Base-by-base conservation (phyloP, 2,797 vertebrate species). In the Urosaurus nigricauda region DNA sequence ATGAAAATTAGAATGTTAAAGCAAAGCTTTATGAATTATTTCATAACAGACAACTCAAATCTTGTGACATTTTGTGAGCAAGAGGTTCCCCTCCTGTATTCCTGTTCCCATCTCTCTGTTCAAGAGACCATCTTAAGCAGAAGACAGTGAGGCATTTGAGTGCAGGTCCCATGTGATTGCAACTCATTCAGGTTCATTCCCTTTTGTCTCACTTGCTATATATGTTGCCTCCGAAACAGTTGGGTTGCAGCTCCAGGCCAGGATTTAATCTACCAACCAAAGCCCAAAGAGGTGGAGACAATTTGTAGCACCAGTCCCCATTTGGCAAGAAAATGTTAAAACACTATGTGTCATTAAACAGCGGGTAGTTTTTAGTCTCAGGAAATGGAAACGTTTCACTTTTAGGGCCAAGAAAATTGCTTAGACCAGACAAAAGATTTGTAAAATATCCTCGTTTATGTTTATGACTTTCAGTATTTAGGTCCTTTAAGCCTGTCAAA, bases 1-100 rank as follows among this genome's bases (percentile, higher is more conserved):
- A 90, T 14, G 82, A 65, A 19, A 92, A 89, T 78, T 74, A 80
- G 85, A 93, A 92, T 83, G 93, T 93, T 94, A 93, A 94, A 94
- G 84, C 0, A 0, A 91, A 93, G 92, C 85, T 93, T 68, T 95
- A 94, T 94, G 90, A 95, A 95, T 95, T 94, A 93, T 94, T 96
- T 93, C 90, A 90, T 94, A 91, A 75, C 89, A 94, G 90, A 93
- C 93, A 92, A 86, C 92, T 88, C 93, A 92, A 90, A 93, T 92
- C 88, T 90, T 90, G 88, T 90, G 91, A 79, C 19, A 3, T 86
- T 88, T 47, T 80, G 51, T 40, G 80, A 37, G 82, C 0, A 0
- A 63, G 21, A 63, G 75, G 87, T 35, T 19, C 85, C 85, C 37
- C 21, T 32, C 80, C 16, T 56, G 32, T 63, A 35, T 11, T 7